Conservation (phyloP, 2,113 vertebrate genomes). For the Melanocharis versteri region DNA sequence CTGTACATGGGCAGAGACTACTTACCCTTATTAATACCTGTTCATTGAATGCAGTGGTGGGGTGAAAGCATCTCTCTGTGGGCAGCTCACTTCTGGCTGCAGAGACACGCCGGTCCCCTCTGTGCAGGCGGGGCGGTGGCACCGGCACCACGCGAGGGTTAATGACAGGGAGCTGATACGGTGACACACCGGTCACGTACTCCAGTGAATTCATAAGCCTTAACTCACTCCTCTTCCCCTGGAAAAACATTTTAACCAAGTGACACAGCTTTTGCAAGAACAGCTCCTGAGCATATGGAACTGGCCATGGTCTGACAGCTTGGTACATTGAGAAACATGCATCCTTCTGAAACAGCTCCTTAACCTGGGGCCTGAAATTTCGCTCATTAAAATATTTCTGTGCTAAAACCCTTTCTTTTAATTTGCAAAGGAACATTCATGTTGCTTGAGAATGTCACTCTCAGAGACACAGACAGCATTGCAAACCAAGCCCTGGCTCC, state of each 20-base stretch:
- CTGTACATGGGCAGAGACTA: too few relatives aligned
- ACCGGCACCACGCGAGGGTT: slow-evolving; percentile 73
- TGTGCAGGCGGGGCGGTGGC: slow-evolving; percentile 70
- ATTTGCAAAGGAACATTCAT: background rate
- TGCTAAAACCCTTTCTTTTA: background rate
- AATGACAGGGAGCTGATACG: slow-evolving; percentile 79
- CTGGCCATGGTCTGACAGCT: rapidly evolving
- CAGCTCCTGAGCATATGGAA: rapidly evolving
- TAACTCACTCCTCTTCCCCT: slow-evolving; percentile 75
- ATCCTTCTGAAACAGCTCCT: background rate
- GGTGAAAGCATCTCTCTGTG: slow-evolving; percentile 72
- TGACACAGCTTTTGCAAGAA: background rate
- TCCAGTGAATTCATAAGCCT: slow-evolving; percentile 59
- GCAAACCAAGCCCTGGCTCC: background rate
- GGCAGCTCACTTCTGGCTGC: slow-evolving; percentile 10
- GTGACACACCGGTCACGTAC: slow-evolving; percentile 60
- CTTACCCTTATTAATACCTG: slow-evolving; percentile 62
- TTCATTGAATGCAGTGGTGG: slow-evolving; percentile 74
- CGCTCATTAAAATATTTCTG: background rate
- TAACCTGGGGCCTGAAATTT: background rate
- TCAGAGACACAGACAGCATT: background rate
- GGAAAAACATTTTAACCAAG: background rate
- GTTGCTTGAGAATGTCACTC: background rate
- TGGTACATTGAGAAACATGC: background rate
- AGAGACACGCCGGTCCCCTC: slow-evolving; percentile 7